phyloP scores from a whole-genome alignment of 2,113 vertebrate genomes.

The Benitochromis conjunctus region DNA sequence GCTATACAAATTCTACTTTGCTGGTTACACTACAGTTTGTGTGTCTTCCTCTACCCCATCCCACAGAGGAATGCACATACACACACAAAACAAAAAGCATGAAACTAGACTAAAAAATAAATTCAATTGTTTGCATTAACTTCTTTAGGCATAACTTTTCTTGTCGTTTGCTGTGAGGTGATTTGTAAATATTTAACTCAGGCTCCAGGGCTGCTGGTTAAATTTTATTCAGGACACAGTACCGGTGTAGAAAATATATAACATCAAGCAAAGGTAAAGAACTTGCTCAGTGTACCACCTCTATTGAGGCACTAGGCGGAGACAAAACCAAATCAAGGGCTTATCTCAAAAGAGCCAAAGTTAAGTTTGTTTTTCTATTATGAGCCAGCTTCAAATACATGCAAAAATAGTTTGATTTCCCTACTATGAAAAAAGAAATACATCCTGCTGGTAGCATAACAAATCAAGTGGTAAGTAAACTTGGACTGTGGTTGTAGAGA shows the following conservation, averaged over 20 bases:
- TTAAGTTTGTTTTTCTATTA: neutral
- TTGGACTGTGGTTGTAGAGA: neutral
- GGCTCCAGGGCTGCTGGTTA: conserved; percentile 9
- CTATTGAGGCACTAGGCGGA: neutral
- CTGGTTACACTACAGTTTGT: neutral
- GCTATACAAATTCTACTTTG: neutral
- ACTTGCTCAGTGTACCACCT: neutral
- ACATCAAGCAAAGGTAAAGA: neutral
- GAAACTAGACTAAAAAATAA: neutral
- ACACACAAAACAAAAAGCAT: neutral
- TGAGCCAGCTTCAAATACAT: neutral
- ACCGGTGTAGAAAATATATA: neutral
- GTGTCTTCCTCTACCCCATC: neutral
- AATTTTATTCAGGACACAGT: conserved; percentile 25
- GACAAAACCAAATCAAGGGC: neutral
- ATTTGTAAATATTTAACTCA: conserved; percentile 46
- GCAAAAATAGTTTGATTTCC: neutral
- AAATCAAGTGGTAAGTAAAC: too few relatives aligned
- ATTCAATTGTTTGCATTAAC: neutral
- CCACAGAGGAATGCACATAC: neutral
- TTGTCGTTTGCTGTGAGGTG: conserved; percentile 11
- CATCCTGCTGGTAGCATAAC: neutral
- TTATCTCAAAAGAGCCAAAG: neutral
- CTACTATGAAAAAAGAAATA: neutral
- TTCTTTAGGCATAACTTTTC: neutral